Evolutionary conservation across 2,113 vertebrate genomes (phyloP).

Genomic region (Paramisgurnus dabryanus): DNA sequence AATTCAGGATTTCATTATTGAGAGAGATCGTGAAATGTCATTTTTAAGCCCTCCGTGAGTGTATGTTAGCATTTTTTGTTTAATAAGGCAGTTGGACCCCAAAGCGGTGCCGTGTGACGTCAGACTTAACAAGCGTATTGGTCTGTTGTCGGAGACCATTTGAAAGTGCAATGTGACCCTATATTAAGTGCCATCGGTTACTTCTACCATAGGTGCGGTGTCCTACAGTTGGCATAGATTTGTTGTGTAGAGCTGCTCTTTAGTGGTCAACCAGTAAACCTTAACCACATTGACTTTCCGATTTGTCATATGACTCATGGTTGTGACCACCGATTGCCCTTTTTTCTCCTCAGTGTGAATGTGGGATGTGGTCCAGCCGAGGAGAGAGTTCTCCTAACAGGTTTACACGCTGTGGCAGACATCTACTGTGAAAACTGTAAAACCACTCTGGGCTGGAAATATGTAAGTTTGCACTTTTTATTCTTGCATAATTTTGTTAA

Average conservation of each 20-base stretch:
- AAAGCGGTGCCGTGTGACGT: too few species aligned
- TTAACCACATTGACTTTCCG: constrained; percentile 10
- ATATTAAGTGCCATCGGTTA: too few species aligned
- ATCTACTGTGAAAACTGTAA: constrained; percentile 99
- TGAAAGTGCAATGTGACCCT: too few species aligned
- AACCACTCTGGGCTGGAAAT: constrained; percentile 99
- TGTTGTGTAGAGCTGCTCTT: background rate
- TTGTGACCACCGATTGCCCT: constrained; percentile 21
- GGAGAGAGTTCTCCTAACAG: constrained; percentile 96
- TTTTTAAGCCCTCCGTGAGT: too few species aligned
- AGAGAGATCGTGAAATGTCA: too few species aligned
- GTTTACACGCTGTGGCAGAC: constrained; percentile 96
- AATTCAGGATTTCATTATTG: too few species aligned
- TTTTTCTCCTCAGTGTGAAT: constrained; percentile 82
- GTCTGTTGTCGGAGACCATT: too few species aligned
- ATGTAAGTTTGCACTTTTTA: constrained; percentile 78
- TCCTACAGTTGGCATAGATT: too few species aligned
- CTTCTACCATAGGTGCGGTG: too few species aligned
- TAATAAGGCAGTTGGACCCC: too few species aligned
- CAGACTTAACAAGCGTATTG: too few species aligned
- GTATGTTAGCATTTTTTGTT: too few species aligned
- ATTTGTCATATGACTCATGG: background rate
- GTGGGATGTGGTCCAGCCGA: constrained; percentile 98
- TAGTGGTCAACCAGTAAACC: background rate
- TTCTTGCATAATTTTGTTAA: background rate